Base-by-base conservation (phyloP, 2,113 vertebrate species). In the Salvelinus namaycush region DNA sequence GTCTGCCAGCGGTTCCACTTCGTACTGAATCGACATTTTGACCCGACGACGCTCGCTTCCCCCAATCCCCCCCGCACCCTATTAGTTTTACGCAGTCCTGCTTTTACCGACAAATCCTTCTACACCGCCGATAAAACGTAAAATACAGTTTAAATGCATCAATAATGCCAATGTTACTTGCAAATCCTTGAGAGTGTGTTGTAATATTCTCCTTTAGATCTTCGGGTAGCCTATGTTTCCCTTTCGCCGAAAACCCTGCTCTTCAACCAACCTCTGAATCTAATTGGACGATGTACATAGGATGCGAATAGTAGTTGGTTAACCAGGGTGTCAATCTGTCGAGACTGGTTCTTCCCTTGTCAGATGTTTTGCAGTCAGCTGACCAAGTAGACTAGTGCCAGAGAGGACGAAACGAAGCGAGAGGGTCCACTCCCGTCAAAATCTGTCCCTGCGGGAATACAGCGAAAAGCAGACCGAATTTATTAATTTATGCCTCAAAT, bases 21-120 rank as follows among this genome's bases (percentile, higher is more conserved):
- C 96, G 92, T 96, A 99, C 93, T 95, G 97, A 88, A 97, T 95
- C 93, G 97, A 97, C 97, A 99, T 98, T 95, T 18, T 91, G 84
- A 91, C 87, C 91, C 70, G 86, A 90, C 84, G 77, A 77, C 82
- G 81, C 84, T 76, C 66, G 76, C 85, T 81, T 84, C 76, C 90
- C 8, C 89, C 83, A 48, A 64, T 76, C 81, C 70, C 83, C 87
- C 79, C 8, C 89, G 72, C 84, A 86, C 76, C 87, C 81, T 76
- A 68, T 62, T 81, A 64, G 68, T 59, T 83, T 68, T 51, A 84
- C 72, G 67, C 84, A 14, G 26, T 75, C 72, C 74, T 80, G 54
- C 70, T 82, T 81, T 65, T 72, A 72, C 24, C 72, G 13, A 51
- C 24, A 18, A n/a, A 7, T 73, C n/a, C 51, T 34, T 70, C 13